Evolutionary conservation across 2,888 invertebrate genomes (phyloP), one percentile per base, ranked within the genome.

Genomic region (Lasioglossum oenotherae): DNA sequence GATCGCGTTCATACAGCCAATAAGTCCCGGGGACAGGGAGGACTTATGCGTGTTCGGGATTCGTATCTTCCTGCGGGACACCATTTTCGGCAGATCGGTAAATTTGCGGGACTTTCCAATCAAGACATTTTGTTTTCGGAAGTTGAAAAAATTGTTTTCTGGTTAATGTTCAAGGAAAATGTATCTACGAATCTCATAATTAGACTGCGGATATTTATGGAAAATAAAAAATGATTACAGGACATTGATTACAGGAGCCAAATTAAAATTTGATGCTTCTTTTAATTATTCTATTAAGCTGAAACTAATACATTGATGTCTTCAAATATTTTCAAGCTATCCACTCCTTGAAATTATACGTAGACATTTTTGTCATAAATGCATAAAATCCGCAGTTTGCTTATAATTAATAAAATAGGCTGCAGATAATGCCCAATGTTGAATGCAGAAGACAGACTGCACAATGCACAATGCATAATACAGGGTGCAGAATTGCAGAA

Each of bases 1-100:
- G 78, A 81, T 84, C 86, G 77, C 81, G 86, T 82, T 81, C 80
- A 87, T 83, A 81, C 79, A 76, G 76, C 69, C 31, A 77, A 81
- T 84, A 81, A 86, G 79, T 53, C 23, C 1, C n/a, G 49, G 64
- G 72, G 44, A 79, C 53, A 46, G 44, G n/a, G n/a, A 64, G 72
- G 79, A 79, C 79, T 84, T 79, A 83, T 75, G 64, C 46, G 67
- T 46, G 1, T 38, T 8, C 35, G 31, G 16, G 78, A 75, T 64
- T 53, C 53, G 83, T 75, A 71, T 27, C 71, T 72, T 75, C 27
- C 44, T 23, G 23, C 78, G 44, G 23, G 53, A 83, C 83, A 82
- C 78, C 78, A 46, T 79, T 79, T 73, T 57, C 12, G 69, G 10
- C 23, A 53, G 23, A 23, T 8, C 53, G 53, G 23, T 53, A 23